These are phyloP conservation scores for Tetragonisca angustula DNA, from an alignment of 2,888 invertebrate species.

Conservation along the genomic window DNA sequence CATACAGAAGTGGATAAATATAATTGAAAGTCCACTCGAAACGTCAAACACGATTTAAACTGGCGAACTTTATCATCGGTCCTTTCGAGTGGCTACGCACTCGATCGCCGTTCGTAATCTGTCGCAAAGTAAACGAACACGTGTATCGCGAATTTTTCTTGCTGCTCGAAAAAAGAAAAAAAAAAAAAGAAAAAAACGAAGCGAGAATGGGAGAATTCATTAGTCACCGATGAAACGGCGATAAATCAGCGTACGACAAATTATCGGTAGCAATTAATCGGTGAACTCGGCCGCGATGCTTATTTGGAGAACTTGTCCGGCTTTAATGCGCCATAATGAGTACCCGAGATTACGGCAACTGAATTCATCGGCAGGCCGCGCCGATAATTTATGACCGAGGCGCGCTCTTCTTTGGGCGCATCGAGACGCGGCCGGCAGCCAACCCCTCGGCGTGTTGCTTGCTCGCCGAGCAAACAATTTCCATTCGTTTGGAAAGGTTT, in stretches of 20 bases:
- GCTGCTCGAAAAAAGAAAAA: too few species aligned
- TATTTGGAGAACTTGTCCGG: slow-evolving; percentile 65
- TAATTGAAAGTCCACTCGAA: too few species aligned
- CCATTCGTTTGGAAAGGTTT: slow-evolving; percentile 71
- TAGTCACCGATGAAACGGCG: neutral
- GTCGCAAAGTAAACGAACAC: slow-evolving; percentile 25
- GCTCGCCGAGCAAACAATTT: slow-evolving; percentile 69
- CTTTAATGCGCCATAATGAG: slow-evolving; percentile 63
- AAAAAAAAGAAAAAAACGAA: slow-evolving; percentile 4
- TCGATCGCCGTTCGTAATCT: neutral
- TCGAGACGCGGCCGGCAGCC: too few species aligned
- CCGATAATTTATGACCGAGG: slow-evolving; percentile 59
- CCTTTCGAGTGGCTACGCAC: too few species aligned
- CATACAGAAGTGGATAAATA: too few species aligned
- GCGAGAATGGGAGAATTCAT: slow-evolving; percentile 33
- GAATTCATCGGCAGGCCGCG: slow-evolving; percentile 53
- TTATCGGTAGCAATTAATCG: slow-evolving; percentile 41
- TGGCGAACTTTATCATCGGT: neutral
- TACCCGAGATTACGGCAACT: slow-evolving; percentile 58
- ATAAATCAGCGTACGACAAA: slow-evolving; percentile 1
- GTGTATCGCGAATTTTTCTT: slow-evolving; percentile 20
- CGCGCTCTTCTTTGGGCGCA: slow-evolving; percentile 35
- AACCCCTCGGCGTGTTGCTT: slow-evolving; percentile 6
- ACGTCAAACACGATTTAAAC: too few species aligned
- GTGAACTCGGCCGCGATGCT: slow-evolving; percentile 47